Evolutionary conservation across 2,797 vertebrate genomes (phyloP).

Genomic region (Mormyrops boulengeri): DNA sequence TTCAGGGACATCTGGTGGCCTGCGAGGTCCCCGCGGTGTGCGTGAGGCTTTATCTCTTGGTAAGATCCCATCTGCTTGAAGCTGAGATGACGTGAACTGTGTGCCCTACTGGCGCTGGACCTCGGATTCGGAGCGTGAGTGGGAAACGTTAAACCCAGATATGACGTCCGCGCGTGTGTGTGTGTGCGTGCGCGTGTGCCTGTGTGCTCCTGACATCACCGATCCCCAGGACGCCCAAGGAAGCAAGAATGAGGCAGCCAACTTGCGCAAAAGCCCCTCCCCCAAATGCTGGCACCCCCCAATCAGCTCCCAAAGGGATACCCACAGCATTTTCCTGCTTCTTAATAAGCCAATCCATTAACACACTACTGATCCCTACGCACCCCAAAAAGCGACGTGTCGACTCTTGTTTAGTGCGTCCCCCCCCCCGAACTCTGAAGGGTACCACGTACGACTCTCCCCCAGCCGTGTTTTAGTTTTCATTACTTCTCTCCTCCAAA

Average conservation of each 20-base stretch:
- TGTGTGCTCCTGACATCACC: background rate
- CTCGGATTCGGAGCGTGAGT: background rate
- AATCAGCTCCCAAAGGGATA: background rate
- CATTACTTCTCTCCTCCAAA: background rate
- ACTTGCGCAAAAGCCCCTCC: background rate
- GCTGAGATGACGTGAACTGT: background rate
- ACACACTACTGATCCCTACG: background rate
- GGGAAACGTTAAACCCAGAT: background rate
- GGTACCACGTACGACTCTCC: background rate
- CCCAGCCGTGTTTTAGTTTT: background rate
- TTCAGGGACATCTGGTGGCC: conserved; percentile 16
- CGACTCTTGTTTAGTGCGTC: background rate
- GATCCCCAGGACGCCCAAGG: background rate
- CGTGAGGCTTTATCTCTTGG: conserved; percentile 1
- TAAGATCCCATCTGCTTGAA: conserved; percentile 12
- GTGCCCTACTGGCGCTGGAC: background rate
- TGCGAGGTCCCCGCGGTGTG: background rate
- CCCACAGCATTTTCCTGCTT: background rate
- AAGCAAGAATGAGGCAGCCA: background rate
- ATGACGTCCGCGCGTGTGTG: background rate
- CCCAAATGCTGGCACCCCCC: background rate
- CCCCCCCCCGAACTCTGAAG: background rate
- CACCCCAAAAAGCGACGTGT: background rate
- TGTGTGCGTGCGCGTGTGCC: background rate
- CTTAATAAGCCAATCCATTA: background rate